A percentile compares a stretch with the other conserved stretches of the same genome.
Conservation (phyloP, 1,140 invertebrate species). For the Saxidomus purpurata region DNA sequence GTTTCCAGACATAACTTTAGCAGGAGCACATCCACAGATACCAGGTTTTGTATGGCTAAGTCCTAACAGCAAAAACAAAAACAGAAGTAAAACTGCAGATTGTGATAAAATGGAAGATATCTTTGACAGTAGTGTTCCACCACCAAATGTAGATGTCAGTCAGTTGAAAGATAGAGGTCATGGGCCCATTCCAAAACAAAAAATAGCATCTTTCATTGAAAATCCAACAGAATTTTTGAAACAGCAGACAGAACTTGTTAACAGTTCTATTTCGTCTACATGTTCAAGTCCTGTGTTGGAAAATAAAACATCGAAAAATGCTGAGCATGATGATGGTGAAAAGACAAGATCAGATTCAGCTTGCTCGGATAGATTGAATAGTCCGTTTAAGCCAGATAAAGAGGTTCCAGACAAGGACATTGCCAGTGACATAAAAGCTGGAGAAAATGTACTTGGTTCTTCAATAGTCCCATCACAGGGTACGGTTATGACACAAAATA, state of each 20-base stretch:
- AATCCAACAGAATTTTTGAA: conserved; percentile 94
- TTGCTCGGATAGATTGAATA: conserved; percentile 53
- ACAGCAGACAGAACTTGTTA: conserved; percentile 84
- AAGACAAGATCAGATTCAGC: conserved; percentile 61
- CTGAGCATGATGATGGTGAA: background rate
- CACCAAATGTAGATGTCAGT: conserved; percentile 80
- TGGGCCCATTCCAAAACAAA: conserved; percentile 74
- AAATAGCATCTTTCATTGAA: conserved; percentile 92
- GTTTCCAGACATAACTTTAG: background rate
- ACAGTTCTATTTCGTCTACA: conserved; percentile 77
- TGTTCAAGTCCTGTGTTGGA: conserved; percentile 65
- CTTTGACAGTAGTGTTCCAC: conserved; percentile 78
- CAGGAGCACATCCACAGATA: conserved; percentile 25
- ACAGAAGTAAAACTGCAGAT: conserved; percentile 72
- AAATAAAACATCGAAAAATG: background rate
- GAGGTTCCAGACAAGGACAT: background rate
- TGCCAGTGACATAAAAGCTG: background rate
- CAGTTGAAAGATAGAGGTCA: conserved; percentile 73
- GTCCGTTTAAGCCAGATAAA: conserved; percentile 29
- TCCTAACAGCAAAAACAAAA: conserved; percentile 59
- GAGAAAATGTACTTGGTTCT: background rate
- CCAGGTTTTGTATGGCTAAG: conserved; percentile 69
- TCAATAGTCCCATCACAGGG: background rate
- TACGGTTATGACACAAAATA: background rate
- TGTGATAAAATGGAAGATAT: conserved; percentile 75